A percentile compares a stretch with the other conserved stretches of the same genome.
Evolutionary conservation across 2,797 vertebrate genomes (phyloP).

Genomic region (Siniperca scherzeri): DNA sequence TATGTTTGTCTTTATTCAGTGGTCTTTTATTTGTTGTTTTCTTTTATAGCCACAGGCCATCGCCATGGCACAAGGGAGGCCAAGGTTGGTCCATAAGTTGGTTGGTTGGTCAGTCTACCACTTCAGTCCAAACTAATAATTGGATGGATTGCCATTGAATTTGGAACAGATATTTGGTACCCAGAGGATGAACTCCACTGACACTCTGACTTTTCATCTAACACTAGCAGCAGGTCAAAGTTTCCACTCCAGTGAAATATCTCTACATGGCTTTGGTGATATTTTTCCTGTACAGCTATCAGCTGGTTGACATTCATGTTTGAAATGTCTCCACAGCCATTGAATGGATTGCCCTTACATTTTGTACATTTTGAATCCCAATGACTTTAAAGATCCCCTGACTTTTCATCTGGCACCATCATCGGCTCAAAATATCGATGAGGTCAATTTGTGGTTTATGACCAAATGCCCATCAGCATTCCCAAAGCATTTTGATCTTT

Average conservation of each 20-base stretch:
- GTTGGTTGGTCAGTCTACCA: background rate
- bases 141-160: background rate
- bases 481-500: background rate
- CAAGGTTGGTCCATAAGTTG: background rate
- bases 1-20: background rate
- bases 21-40: background rate
- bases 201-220: background rate
- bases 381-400: background rate
- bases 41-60: background rate
- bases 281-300: background rate
- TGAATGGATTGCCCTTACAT: background rate
- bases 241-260: background rate
- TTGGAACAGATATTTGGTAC: background rate
- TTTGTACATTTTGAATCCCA: background rate
- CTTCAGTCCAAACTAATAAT: background rate
- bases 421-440: background rate
- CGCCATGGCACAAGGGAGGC: no score
- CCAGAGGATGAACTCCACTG: background rate
- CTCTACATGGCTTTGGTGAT: background rate
- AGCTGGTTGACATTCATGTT: no score
- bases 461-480: background rate
- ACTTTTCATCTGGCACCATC: background rate
- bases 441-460: background rate
- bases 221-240: background rate
- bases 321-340: background rate